phyloP scores from a whole-genome alignment of 2,113 vertebrate genomes.

The Jaculus jaculus region DNA sequence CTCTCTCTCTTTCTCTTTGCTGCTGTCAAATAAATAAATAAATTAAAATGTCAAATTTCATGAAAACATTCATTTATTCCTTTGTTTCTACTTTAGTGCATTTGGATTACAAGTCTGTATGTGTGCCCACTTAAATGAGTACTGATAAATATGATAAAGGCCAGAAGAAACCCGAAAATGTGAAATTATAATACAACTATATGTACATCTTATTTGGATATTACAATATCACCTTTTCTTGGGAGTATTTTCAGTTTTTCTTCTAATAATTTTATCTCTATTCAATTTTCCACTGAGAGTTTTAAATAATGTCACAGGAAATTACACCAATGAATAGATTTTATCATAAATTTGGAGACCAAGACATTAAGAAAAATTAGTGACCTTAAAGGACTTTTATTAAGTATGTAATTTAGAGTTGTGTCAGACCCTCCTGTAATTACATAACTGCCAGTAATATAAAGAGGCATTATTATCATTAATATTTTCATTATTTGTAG shows the following conservation, averaged over 20 bases:
- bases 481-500: constrained; percentile 11
- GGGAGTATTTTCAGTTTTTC: background rate
- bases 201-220: background rate
- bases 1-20: too few species aligned
- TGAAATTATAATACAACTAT: background rate
- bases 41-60: background rate
- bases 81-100: background rate
- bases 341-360: background rate
- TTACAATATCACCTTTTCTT: background rate
- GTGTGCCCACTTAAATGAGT: background rate
- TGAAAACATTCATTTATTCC: background rate
- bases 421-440: background rate
- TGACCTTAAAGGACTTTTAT: background rate
- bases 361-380: background rate
- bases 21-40: too few species aligned
- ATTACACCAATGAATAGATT: constrained; percentile 6
- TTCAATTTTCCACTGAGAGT: constrained; percentile 4
- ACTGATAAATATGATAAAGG: background rate
- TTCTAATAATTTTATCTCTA: background rate
- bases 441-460: background rate
- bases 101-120: background rate
- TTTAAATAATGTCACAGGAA: background rate
- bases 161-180: background rate
- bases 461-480: background rate
- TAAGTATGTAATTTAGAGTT: background rate